These are phyloP conservation scores for Stramonita haemastoma DNA, from an alignment of 2,888 invertebrate species.

Conservation along the genomic window DNA sequence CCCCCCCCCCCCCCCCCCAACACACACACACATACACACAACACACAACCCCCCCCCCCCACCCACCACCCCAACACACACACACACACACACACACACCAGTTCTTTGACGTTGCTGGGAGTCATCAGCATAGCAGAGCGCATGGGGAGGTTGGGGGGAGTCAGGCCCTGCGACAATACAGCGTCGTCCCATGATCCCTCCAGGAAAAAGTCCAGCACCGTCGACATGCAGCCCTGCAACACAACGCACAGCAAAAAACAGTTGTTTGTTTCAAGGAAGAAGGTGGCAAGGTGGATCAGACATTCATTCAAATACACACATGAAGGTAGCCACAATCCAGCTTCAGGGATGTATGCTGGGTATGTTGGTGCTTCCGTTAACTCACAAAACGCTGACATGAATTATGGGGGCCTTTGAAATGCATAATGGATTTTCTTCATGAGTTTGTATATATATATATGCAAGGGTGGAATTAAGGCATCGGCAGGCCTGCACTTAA, in stretches of 20 bases:
- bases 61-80: neutral
- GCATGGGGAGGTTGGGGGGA: constrained; percentile 54
- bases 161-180: constrained; percentile 22
- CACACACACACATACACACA: constrained; percentile 3
- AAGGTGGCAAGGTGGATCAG: too few relatives aligned
- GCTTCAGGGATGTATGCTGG: too few relatives aligned
- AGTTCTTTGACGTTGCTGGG: constrained; percentile 83
- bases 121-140: constrained; percentile 84
- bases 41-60: neutral
- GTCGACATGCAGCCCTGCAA: constrained; percentile 85
- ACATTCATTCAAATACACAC: too few relatives aligned
- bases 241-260: constrained; percentile 6
- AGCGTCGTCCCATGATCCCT: constrained; percentile 71
- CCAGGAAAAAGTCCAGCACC: constrained; percentile 86
- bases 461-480: too few relatives aligned
- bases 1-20: neutral
- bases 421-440: too few relatives aligned
- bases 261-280: too few relatives aligned
- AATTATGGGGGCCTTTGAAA: too few relatives aligned
- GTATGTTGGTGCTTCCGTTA: too few relatives aligned
- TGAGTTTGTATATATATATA: too few relatives aligned
- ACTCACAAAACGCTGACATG: too few relatives aligned
- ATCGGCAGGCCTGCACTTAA: too few relatives aligned
- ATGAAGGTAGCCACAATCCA: too few relatives aligned
- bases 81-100: constrained; percentile 75